Base-by-base conservation (phyloP, 2,888 invertebrate species). In the Eilema griseolum region DNA sequence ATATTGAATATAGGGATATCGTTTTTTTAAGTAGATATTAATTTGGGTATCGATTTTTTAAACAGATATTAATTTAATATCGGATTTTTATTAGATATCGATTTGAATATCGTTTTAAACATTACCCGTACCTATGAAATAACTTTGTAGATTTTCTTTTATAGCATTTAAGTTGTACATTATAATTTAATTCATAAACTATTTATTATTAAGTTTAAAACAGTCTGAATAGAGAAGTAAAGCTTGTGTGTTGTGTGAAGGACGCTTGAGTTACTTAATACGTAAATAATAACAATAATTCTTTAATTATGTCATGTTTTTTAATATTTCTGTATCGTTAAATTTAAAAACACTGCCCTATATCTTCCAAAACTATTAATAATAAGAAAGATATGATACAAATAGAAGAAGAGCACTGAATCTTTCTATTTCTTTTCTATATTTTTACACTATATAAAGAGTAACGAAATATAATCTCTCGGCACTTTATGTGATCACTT, bases 191-290 rank as follows among this genome's bases (percentile, higher is more conserved):
- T 7, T 89, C 85, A 88, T 87, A 83, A 88, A 85, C 85, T 86
- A 91, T 90, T 90, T 90, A 90, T 90, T 89, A 83, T 82, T 89
- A 91, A 90, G 90, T 88, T 87, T 86, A 82, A 74, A 67, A 83
- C 79, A 74, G 82, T 83, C 81, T 81, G 83, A 83, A 66, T 79
- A 75, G 68, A 56, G 66, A 67, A 41, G 24, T 82, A 74, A 67
- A 60, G 82, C 82, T 83, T 81, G 61, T 72, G 79, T 82, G 64
- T 71, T 67, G 76, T 78, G 76, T 73, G 71, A 71, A 41, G 24
- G 61, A 73, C 61, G 81, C 76, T 82, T 78, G 75, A 80, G 75
- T 83, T 84, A 46, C 60, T 62, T 67, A 71, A 79, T 83, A 76
- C 71, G 70, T 83, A 74, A 75, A 59, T 24, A 62, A 11, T 61